Base-by-base conservation (phyloP, 2,797 vertebrate genomes). In the Chloroceryle inda region DNA sequence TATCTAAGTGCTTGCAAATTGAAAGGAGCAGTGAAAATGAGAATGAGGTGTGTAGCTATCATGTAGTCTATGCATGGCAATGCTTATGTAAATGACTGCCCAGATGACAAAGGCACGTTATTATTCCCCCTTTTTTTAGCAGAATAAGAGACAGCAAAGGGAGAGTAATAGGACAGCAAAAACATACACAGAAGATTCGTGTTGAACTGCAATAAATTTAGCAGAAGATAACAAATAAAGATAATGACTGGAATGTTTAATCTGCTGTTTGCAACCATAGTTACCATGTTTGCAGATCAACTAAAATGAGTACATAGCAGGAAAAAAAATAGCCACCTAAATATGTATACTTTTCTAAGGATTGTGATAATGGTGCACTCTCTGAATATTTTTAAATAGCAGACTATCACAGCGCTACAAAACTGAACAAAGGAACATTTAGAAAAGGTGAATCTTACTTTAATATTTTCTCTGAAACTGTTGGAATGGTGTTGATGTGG, bases 31-130 rank as follows among this genome's bases (percentile, higher is more conserved):
- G 10, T 9, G 9, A 9, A 88, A 93, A 93, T 18, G 26, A 61
- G 20, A 27, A 38, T 31, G 15, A 80, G 10, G 38, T 69, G 2
- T 9, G 1, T 18, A 72, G 20, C 11, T 64, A 7, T 42, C 22
- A 8, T 2, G 1, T 26, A 79, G 14, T 3, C 18, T n/a, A 8
- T 35, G 27, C 10, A 55, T 16, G 22, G 7, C 19, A 37, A 13
- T 31, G 11, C 24, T 64, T 77, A 9, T 68, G 17, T 14, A 55
- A 50, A 27, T 37, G 18, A 21, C 12, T 45, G 26, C 2, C 40
- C 2, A 2, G 35, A 31, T 2, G 5, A 6, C 12, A 0, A 90
- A 88, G 45, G 23, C 2, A 37, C 0, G 0, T 47, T n/a, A 31
- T 29, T 77, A 5, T 50, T 82, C 14, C 11, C 71, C 2, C 2